Base-by-base conservation (phyloP, 2,113 vertebrate species). In the Excalfactoria chinensis region DNA sequence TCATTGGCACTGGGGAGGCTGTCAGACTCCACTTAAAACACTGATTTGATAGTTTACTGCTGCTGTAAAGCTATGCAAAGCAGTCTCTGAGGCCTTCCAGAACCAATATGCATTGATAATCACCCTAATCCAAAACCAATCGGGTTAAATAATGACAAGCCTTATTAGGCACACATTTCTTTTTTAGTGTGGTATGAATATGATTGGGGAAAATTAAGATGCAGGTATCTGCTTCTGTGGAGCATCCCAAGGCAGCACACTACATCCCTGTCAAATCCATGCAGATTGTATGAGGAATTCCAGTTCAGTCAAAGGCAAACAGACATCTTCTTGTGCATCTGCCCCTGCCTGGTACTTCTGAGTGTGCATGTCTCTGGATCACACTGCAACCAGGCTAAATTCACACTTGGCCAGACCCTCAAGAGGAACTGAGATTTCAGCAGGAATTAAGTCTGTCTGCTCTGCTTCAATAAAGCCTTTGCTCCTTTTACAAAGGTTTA, bases 211-310 rank as follows among this genome's bases (percentile, higher is more conserved):
- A 71, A 88, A 79, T 15, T 28, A 78, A 85, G 41, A 17, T 25
- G 22, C 5, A 30, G 41, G 41, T 30, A 44, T 41, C 22, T 26
- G 8, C 48, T 83, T 59, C 46, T 7, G 2, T 37, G 49, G 34
- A 66, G 37, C 16, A 8, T 53, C 26, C 12, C 62, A 14, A 49
- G 40, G 35, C 46, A 56, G 30, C 1, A 1, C 12, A 9, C 4
- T 22, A 6, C 4, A 6, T 15, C 58, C 37, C 18, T 4, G 7
- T 25, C 9, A 59, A 28, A 72, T 22, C 35, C 40, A 19, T 4
- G 0, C 20, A 55, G 41, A 11, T 44, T 19, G 4, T 12, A 16
- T 0, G 0, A 40, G 53, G 10, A 13, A 49, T 60, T 66, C 59
- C 28, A 37, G 58, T 21, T 69, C 13, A 56, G 2, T 23, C 34